Percentiles rank a stretch among this genome's conserved stretches.
Conservation (phyloP, 2,797 vertebrate species). For the Carcharodon carcharias region DNA sequence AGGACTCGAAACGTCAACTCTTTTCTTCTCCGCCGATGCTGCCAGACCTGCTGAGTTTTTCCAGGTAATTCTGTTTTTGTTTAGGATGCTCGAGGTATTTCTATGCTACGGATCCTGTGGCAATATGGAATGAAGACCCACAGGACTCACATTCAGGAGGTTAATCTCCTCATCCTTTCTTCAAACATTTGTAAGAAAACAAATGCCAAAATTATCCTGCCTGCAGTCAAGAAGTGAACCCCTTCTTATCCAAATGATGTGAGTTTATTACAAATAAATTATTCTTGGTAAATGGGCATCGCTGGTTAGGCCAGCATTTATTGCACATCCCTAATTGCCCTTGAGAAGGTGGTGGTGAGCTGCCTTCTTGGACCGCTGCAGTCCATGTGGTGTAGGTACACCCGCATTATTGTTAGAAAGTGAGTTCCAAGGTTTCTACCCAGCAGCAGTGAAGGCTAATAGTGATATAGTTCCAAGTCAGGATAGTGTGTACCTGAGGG, state of each 20-base stretch:
- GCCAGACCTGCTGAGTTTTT: too few relatives aligned
- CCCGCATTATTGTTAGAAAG: background rate
- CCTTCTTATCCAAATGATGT: background rate
- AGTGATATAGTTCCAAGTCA: too few relatives aligned
- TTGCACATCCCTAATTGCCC: background rate
- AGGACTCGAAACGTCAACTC: too few relatives aligned
- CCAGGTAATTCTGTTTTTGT: too few relatives aligned
- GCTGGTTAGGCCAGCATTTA: background rate
- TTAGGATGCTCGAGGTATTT: background rate
- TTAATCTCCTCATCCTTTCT: background rate
- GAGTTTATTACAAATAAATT: background rate
- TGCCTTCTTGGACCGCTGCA: background rate
- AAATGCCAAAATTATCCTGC: background rate
- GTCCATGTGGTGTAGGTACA: too few relatives aligned
- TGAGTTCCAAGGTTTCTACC: too few relatives aligned
- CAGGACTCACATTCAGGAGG: background rate
- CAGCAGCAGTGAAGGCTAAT: too few relatives aligned
- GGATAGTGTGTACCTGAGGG: too few relatives aligned
- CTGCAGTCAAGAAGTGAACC: background rate
- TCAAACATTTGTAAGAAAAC: background rate
- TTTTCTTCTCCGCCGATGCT: too few relatives aligned
- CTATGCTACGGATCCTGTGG: background rate
- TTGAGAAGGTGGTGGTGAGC: background rate
- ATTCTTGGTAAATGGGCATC: background rate
- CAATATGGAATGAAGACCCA: background rate